Evolutionary conservation across 1,140 invertebrate species (phyloP), one percentile per base, ranked within the genome.

Genomic region (Ceratoteleas bidentatus): DNA sequence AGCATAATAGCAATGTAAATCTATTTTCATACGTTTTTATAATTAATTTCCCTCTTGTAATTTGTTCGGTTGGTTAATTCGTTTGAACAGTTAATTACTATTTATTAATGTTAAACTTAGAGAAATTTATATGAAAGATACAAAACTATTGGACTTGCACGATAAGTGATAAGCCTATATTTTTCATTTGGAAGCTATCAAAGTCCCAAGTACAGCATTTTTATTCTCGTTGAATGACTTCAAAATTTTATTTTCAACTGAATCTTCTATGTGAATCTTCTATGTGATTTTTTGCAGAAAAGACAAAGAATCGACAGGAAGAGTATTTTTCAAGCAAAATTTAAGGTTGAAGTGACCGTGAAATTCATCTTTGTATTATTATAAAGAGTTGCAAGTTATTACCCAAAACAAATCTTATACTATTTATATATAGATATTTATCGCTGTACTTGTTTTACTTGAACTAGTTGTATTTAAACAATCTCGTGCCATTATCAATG

Each of bases 71-170:
- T 76, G 58, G 38, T 58, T 58, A 11, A 69, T 70, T 81, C 64
- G 72, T 66, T 76, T 75, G 72, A 82, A 40, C 47, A 54, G 73
- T 62, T 58, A 76, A 82, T 82, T 81, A 73, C 79, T 80, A 83
- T 87, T 75, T 85, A 75, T 83, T 53, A 75, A 82, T 83, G 78
- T 85, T 85, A 84, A 78, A 81, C 81, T 80, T 73, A 50, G 66
- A 81, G 52, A 69, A 75, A 70, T 75, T 75, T 75, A 60, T 81
- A 70, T 70, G 53, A 52, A 64, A 70, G 24, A 24, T 24, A 24
- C 24, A 24, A 24, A 24, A 24, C 56, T 58, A 64, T 65, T 78
- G 16, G 60, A 64, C 38, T 61, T 74, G 0, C 54, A 72, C 64
- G 62, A 34, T 64, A 64, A 61, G 53, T 47, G 57, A 61, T 45